Evolutionary conservation across 2,888 invertebrate species (phyloP), one percentile per base, ranked within the genome.

Genomic region (Tetramorium bicarinatum): DNA sequence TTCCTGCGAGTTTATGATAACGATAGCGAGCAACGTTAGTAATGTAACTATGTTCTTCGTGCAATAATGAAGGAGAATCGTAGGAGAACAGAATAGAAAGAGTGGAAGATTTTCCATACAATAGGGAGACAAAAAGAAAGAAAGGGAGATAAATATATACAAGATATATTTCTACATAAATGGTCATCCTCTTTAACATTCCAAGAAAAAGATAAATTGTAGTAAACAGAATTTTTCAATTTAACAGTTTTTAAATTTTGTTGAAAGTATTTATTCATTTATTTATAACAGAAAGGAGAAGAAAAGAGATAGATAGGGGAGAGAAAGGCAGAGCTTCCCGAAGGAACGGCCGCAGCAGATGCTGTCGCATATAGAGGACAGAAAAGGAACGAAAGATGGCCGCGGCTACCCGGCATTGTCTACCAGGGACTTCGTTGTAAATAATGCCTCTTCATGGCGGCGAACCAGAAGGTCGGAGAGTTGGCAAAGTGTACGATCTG

Each of bases 311-410:
- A 66, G 67, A 15, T 3, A 29, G n/a, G 21, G 41, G 13, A 38
- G 54, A 38, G 59, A n/a, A 29, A 25, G n/a, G 34, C 11, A 62
- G 71, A 38, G 56, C 80, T 62, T 72, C 59, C 64, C 85, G 87
- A 83, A 81, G 83, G 89, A 87, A 88, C 83, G 81, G 87, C 67
- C 83, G 85, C 75, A 84, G 92, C 93, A 92, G 93, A 93, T 94
- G 93, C 93, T 94, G 92, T 94, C 94, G 93, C 94, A 93, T 94
- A 94, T 94, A 94, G 94, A 94, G 93, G 92, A 92, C 91, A 93
- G 93, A 93, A 94, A 93, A 93, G 92, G 92, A 93, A 93, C 88
- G 93, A 93, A 93, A 94, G 93, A 94, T 94, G 94, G 93, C 92
- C 88, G 91, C 88, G 85, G 88, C 86, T 83, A 87, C 87, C 89